Base-by-base conservation (phyloP, 1,140 invertebrate species). In the Agrypnia vestita region DNA sequence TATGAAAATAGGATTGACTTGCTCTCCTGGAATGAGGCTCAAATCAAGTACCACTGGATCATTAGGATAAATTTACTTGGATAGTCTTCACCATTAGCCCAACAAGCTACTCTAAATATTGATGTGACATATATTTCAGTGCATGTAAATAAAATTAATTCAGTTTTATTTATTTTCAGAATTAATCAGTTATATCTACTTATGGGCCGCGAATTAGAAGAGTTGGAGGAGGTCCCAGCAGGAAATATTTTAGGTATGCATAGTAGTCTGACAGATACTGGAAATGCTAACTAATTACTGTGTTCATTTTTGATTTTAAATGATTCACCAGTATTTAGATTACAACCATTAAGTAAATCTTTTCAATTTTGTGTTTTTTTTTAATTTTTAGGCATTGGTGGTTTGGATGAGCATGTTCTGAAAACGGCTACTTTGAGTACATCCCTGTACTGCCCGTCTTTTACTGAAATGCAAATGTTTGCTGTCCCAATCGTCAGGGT, bases 341-440 rank as follows among this genome's bases (percentile, higher is more conserved):
- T n/a, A n/a, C n/a, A n/a, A n/a, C n/a, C n/a, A n/a, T n/a, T n/a
- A n/a, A n/a, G n/a, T 35, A 6, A 46, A 17, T 43, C n/a, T 67
- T 43, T 13, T 35, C 21, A 67, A 17, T 67, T 35, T 13, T 59
- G 25, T 19, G 7, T 17, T 73, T 19, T 73, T 73, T 10, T 62
- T 74, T 21, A 43, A 35, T 47, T 77, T 77, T 0, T 62, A 89
- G 96, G 95, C 64, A 97, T 99, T 79, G 95, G 96, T 44, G 95
- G 95, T 8, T 86, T 99, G 73, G 95, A 98, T 84, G 93, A 96
- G 0, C 93, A 96, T 85, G 92, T 97, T 12, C 88, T 98, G 0
- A 97, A 98, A 89, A 97, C 96, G 12, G 97, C 95, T 0, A 99
- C 97, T 0, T 86, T 99, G n/a, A 96, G 96, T 11, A 94, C 92